Evolutionary conservation across 1,140 invertebrate genomes (phyloP).

Genomic region (Drosophila aff.): DNA sequence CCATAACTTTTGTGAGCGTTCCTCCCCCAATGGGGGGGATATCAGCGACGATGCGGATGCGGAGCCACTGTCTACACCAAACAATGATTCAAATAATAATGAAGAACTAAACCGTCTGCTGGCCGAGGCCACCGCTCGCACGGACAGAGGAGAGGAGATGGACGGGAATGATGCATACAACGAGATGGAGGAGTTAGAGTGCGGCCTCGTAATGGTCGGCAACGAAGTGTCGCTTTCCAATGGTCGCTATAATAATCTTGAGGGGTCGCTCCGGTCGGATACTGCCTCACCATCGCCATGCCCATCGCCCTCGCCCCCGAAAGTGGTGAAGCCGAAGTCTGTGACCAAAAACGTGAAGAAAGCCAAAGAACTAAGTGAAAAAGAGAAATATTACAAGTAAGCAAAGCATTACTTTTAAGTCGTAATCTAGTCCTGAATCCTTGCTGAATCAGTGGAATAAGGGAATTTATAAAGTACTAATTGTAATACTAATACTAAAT

Average conservation of each 20-base stretch:
- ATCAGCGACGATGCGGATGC: constrained; percentile 23
- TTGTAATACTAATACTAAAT: not conserved
- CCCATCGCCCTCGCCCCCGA: not conserved
- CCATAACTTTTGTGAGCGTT: constrained; percentile 46
- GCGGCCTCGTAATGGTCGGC: constrained; percentile 45
- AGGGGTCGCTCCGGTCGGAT: not conserved
- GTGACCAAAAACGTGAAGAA: not conserved
- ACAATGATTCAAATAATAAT: constrained; percentile 1
- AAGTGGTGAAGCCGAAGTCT: not conserved
- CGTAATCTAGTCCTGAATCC: not conserved
- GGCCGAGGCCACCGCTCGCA: constrained; percentile 19
- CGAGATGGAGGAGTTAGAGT: constrained; percentile 38
- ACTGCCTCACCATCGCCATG: not conserved
- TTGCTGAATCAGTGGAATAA: no score
- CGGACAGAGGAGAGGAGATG: constrained; percentile 3
- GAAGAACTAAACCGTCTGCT: constrained; percentile 31
- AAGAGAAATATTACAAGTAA: constrained; percentile 63
- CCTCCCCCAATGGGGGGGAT: not conserved
- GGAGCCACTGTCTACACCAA: not conserved
- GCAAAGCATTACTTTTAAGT: not conserved
- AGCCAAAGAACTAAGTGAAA: constrained; percentile 44
- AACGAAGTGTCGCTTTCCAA: constrained; percentile 45
- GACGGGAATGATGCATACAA: not conserved
- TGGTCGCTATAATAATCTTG: constrained; percentile 20
- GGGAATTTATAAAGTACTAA: not conserved